These are phyloP conservation scores for Drosophila cardini DNA, from an alignment of 1,140 invertebrate genomes.

Conservation along the genomic window DNA sequence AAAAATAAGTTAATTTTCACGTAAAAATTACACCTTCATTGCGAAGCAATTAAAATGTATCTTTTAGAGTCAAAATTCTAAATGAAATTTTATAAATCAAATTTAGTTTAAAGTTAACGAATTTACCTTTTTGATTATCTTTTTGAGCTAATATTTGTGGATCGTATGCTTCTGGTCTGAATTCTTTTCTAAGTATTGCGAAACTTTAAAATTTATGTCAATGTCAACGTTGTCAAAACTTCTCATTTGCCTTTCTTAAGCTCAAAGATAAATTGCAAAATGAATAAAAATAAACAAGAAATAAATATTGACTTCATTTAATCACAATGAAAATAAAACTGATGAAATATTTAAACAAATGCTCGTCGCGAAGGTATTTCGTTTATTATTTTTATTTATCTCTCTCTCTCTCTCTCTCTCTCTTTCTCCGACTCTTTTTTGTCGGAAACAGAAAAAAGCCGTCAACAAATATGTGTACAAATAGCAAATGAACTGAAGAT, in stretches of 20 bases:
- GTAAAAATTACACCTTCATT: too few relatives aligned
- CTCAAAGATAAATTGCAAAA: constrained; percentile 26
- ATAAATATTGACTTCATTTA: constrained; percentile 57
- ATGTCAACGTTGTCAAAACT: constrained; percentile 15
- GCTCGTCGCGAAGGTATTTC: constrained; percentile 28
- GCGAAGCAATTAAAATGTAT: too few relatives aligned
- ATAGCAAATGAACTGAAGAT: constrained; percentile 16
- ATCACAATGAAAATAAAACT: constrained; percentile 40
- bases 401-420: constrained; percentile 10
- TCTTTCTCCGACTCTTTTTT: not conserved
- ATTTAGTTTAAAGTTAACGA: too few relatives aligned
- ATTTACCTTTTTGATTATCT: too few relatives aligned
- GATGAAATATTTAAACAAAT: constrained; percentile 64
- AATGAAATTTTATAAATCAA: too few relatives aligned
- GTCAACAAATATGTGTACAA: constrained; percentile 1
- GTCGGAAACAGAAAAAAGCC: constrained; percentile 4
- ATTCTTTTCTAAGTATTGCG: not conserved
- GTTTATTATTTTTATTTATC: constrained; percentile 44
- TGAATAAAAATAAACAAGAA: constrained; percentile 31
- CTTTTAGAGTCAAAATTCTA: too few relatives aligned
- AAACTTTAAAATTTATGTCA: constrained; percentile 14
- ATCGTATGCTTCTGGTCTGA: not conserved
- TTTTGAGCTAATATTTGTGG: too few relatives aligned
- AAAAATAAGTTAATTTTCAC: too few relatives aligned
- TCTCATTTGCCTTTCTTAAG: constrained; percentile 7